Conservation (phyloP, 2,797 vertebrate species). For the Philypnodon macrostomus region DNA sequence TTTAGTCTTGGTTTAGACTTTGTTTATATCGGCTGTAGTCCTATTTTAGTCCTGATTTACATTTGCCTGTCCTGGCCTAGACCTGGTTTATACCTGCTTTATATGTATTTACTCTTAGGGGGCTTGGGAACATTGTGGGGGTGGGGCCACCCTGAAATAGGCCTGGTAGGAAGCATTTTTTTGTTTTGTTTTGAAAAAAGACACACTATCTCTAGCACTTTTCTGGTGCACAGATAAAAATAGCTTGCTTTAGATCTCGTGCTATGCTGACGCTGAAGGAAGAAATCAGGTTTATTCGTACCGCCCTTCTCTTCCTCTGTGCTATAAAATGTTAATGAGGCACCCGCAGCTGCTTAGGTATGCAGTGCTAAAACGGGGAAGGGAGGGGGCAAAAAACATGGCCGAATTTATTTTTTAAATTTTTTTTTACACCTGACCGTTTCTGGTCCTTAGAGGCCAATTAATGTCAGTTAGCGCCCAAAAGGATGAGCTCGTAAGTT, state of each 20-base stretch:
- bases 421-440: constrained; percentile 29
- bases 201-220: constrained; percentile 20
- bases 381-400: constrained; percentile 1
- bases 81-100: too few relatives aligned
- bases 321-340: constrained; percentile 56
- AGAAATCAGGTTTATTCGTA: constrained; percentile 13
- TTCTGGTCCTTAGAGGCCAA: constrained; percentile 36
- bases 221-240: constrained; percentile 58
- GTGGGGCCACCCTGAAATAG: too few relatives aligned
- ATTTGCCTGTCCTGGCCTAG: too few relatives aligned
- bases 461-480: constrained; percentile 39
- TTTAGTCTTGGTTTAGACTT: too few relatives aligned
- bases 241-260: constrained; percentile 39
- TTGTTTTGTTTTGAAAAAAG: constrained; percentile 22
- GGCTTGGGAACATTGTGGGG: too few relatives aligned
- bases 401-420: constrained; percentile 10
- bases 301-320: constrained; percentile 9
- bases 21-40: too few relatives aligned
- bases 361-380: constrained; percentile 11
- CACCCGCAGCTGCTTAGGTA: constrained; percentile 38
- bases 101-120: too few relatives aligned
- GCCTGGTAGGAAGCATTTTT: too few relatives aligned
- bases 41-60: too few relatives aligned
- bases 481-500: constrained; percentile 1
- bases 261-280: constrained; percentile 24